A percentile compares a stretch with the other conserved stretches of the same genome.
Conservation (phyloP, 2,113 vertebrate species). For the Bos indicus region DNA sequence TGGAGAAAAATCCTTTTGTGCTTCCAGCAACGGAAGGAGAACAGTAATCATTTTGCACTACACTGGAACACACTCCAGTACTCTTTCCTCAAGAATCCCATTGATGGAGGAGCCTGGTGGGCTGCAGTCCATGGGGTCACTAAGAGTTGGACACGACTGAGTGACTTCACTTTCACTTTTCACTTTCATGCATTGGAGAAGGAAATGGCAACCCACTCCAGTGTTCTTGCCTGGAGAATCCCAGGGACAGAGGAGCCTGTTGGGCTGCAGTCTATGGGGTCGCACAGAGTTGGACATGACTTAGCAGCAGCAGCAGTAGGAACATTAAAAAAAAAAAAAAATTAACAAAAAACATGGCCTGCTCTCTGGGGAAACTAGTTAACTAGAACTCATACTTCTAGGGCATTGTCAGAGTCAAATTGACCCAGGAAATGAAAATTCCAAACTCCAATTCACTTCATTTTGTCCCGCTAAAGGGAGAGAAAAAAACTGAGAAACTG, state of each 20-base stretch:
- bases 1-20: background rate
- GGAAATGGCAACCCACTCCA: too few relatives aligned
- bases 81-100: too few relatives aligned
- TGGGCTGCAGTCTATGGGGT: too few relatives aligned
- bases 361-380: background rate
- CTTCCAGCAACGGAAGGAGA: background rate
- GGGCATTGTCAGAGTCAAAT: background rate
- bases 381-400: background rate
- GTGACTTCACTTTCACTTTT: too few relatives aligned
- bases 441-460: background rate
- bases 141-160: too few relatives aligned
- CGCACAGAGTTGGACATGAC: fast-evolving
- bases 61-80: too few relatives aligned
- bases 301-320: too few relatives aligned
- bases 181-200: too few relatives aligned
- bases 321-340: background rate
- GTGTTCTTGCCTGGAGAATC: too few relatives aligned
- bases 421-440: background rate
- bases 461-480: background rate
- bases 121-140: too few relatives aligned
- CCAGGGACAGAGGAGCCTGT: too few relatives aligned
- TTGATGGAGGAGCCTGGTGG: too few relatives aligned
- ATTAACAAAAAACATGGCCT: background rate
- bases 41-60: background rate
- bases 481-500: background rate